Percentiles rank a stretch among this genome's conserved stretches.
Conservation (phyloP, 1,140 invertebrate species). For the Bombus confusus region DNA sequence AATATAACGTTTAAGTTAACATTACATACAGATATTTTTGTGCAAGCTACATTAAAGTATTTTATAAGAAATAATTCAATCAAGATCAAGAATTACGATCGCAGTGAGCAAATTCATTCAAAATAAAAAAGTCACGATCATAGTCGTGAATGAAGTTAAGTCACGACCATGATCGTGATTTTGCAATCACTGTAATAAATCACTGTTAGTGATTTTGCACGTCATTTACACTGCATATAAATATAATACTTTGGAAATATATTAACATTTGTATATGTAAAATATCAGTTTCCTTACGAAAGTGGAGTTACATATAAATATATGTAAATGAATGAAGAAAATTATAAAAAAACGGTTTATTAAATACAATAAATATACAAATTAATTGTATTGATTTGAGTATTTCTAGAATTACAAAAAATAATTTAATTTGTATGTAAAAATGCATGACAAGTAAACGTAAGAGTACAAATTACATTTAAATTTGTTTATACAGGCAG, state of each 20-base stretch:
- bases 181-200: no score
- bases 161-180: no score
- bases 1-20: no score
- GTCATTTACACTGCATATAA: background rate
- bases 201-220: no score
- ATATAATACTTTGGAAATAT: background rate
- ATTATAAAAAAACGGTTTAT: constrained; percentile 33
- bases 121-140: no score
- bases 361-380: constrained; percentile 26
- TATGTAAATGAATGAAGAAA: background rate
- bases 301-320: background rate
- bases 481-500: background rate
- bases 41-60: no score
- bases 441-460: background rate
- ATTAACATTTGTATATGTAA: background rate
- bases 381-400: background rate
- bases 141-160: no score
- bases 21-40: no score
- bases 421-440: constrained; percentile 29
- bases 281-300: no score
- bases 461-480: constrained; percentile 16
- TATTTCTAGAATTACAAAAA: constrained; percentile 27
- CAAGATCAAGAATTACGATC: no score
- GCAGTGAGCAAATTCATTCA: no score
- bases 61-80: no score